Conservation (phyloP, 2,113 vertebrate genomes). For the Thamnophis sirtalis region DNA sequence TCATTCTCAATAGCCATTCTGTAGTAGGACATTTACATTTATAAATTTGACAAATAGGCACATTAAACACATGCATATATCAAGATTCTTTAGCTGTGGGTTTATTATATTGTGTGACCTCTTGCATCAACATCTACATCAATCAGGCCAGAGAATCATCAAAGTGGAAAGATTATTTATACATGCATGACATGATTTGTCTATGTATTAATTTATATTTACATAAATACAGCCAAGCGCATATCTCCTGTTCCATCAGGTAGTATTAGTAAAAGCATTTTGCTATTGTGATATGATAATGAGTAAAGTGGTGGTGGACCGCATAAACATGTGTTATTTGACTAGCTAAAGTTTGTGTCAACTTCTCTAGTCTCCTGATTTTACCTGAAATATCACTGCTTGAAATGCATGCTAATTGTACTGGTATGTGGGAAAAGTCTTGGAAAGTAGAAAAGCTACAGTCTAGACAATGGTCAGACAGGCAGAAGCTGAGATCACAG, state of each 20-base stretch:
- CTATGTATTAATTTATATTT: neutral
- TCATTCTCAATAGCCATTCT: neutral
- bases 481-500: neutral
- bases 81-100: neutral
- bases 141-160: neutral
- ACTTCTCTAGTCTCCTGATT: neutral
- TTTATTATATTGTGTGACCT: neutral
- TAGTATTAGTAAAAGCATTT: neutral
- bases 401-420: neutral
- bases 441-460: neutral
- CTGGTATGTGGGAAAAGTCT: neutral
- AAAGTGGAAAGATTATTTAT: neutral
- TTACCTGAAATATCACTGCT: neutral
- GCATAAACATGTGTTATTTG: neutral
- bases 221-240: neutral
- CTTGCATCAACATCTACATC: neutral
- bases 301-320: too few species aligned
- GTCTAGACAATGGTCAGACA: neutral
- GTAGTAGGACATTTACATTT: neutral
- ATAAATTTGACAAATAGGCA: neutral
- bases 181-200: neutral
- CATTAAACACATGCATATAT: neutral
- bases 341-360: neutral
- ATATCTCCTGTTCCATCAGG: neutral
- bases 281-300: neutral